phyloP scores from a whole-genome alignment of 2,113 vertebrate species.

The Notechis scutatus region DNA sequence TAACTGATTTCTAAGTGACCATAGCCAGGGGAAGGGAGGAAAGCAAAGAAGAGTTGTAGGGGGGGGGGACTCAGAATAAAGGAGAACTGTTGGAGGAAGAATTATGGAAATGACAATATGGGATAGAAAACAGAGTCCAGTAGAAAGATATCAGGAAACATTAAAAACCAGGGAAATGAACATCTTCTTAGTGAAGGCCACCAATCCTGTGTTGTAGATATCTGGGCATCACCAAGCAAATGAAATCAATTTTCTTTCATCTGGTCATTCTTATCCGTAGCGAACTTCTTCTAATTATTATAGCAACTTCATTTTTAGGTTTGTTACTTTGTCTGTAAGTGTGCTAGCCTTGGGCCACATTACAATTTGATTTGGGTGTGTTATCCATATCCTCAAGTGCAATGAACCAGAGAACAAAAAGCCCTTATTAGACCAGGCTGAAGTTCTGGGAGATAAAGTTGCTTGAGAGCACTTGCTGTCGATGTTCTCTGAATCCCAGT shows the following conservation, averaged over 20 bases:
- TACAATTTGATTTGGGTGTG: neutral
- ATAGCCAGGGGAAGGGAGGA: neutral
- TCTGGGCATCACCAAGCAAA: neutral
- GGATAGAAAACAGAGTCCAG: neutral
- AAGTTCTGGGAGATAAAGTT: neutral
- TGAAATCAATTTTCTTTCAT: neutral
- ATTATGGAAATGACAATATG: neutral
- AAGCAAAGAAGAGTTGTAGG: neutral
- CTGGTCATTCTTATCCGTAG: neutral
- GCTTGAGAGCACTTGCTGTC: neutral
- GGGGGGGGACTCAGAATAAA: neutral
- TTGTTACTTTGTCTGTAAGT: neutral
- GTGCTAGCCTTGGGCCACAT: neutral
- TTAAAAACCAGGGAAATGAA: neutral
- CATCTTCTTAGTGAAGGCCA: neutral
- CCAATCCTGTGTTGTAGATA: neutral
- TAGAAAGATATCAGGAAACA: neutral
- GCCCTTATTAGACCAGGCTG: neutral
- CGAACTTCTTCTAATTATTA: neutral
- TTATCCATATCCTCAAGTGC: neutral
- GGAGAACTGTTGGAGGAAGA: neutral
- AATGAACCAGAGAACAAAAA: neutral
- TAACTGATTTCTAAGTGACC: constrained; percentile 20
- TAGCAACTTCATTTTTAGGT: neutral
- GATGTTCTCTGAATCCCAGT: neutral